Evolutionary conservation across 2,113 vertebrate genomes (phyloP).

Genomic region (Vombatus ursinus): DNA sequence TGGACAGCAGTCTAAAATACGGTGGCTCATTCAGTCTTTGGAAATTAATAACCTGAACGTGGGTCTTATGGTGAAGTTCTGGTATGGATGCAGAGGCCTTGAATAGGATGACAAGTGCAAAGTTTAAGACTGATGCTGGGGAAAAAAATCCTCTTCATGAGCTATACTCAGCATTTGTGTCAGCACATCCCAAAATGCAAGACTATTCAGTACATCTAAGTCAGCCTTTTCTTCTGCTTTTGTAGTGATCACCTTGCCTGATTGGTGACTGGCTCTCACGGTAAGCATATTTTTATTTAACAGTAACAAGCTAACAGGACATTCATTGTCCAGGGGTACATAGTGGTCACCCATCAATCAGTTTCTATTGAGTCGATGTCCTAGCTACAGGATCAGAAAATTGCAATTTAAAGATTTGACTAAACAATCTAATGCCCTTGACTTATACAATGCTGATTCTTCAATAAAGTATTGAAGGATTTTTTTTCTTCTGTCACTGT

Average conservation of each 20-base stretch:
- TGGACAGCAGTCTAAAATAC: background rate
- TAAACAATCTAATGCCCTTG: constrained; percentile 57
- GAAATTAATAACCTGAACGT: background rate
- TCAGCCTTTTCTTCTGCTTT: background rate
- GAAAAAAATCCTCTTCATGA: background rate
- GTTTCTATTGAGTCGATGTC: constrained; percentile 69
- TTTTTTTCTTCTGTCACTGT: background rate
- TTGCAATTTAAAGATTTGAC: constrained; percentile 60
- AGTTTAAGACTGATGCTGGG: background rate
- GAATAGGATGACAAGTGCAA: background rate
- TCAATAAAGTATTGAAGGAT: constrained; percentile 46
- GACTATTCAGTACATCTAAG: background rate
- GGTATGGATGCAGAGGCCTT: background rate
- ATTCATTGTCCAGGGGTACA: constrained; percentile 56
- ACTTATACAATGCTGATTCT: constrained; percentile 52
- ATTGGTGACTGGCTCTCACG: constrained; percentile 12
- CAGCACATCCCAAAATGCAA: background rate
- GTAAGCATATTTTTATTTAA: constrained; percentile 45
- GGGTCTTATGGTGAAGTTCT: background rate
- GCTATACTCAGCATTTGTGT: background rate
- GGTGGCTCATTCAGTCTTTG: background rate
- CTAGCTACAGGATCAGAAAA: constrained; percentile 63
- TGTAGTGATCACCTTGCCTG: constrained; percentile 22
- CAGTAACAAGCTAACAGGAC: constrained; percentile 30
- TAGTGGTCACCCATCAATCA: constrained; percentile 42